Evolutionary conservation across 2,888 invertebrate genomes (phyloP), one percentile per base, ranked within the genome.

Genomic region (Abrostola triplasia): DNA sequence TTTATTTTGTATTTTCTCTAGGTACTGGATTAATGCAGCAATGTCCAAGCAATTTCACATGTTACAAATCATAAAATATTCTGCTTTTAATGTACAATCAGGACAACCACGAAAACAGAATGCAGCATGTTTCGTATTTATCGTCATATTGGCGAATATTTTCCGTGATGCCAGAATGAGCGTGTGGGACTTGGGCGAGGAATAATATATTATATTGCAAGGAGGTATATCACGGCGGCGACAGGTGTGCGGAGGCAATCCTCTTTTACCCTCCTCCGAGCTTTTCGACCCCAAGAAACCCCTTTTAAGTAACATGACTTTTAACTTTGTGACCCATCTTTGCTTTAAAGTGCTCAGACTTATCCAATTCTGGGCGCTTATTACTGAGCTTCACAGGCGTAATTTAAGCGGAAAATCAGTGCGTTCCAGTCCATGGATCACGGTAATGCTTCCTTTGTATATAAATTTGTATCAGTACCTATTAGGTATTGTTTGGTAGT

Each of bases 271-370:
- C 85, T 84, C 84, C 84, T 82, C 82, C 81, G 85, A 90, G 90
- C 89, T 88, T 89, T 91, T 88, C 88, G 90, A 90, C 91, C 91
- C 86, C 88, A 85, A 87, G 86, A 85, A 91, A 91, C 90, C 92
- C 92, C 92, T 92, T 93, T 93, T 93, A 93, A 92, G 92, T 92
- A 90, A 93, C 93, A 93, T 93, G 93, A 93, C 93, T 94, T 94
- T 94, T 92, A 93, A 93, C 93, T 93, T 93, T 92, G 92, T 90
- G 92, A 92, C 92, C 92, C 90, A 88, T 90, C 92, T 92, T 91
- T 91, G 91, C 90, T 93, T 92, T 92, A 90, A 92, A 92, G 89
- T 88, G 85, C 88, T 88, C 81, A 84, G 88, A 88, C 88, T 90
- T 90, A 90, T 88, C 87, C 88, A 88, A 88, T 86, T 87, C 84